Evolutionary conservation across 2,113 vertebrate species (phyloP).

Genomic region (Otocyon megalotis): DNA sequence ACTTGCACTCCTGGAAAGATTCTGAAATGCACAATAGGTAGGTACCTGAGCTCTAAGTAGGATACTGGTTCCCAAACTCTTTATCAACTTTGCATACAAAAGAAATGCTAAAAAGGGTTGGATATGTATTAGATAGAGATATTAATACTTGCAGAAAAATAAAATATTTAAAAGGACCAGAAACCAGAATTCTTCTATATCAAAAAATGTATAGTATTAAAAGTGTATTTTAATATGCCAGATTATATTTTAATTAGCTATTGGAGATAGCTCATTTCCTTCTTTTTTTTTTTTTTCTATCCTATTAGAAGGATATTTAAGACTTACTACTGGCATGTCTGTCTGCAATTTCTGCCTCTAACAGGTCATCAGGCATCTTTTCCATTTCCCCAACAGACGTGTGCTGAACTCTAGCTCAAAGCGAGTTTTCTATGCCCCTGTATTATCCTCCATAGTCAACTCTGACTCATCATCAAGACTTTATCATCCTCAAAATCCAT

Average conservation of each 20-base stretch:
- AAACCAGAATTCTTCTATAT: conserved; percentile 38
- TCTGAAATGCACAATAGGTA: background rate
- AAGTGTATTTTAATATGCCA: background rate
- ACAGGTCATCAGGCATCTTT: background rate
- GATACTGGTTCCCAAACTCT: background rate
- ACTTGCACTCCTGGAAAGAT: background rate
- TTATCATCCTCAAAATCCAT: conserved; percentile 14
- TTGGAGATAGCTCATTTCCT: background rate
- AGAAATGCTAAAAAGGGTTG: background rate
- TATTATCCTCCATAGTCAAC: conserved; percentile 11
- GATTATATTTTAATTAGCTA: conserved; percentile 34
- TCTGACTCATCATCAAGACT: conserved; percentile 51
- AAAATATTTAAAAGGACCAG: conserved; percentile 40
- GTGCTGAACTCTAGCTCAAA: background rate
- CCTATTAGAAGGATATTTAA: background rate
- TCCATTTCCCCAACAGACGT: background rate
- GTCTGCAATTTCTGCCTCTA: background rate
- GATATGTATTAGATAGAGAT: background rate
- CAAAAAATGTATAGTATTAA: background rate
- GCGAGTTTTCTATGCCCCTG: background rate
- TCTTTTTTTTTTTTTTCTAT: background rate
- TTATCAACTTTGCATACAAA: background rate
- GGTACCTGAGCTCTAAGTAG: background rate
- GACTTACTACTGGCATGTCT: background rate
- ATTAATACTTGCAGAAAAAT: background rate